Evolutionary conservation across 2,113 vertebrate genomes (phyloP).

Genomic region (Micronycteris hirsuta): DNA sequence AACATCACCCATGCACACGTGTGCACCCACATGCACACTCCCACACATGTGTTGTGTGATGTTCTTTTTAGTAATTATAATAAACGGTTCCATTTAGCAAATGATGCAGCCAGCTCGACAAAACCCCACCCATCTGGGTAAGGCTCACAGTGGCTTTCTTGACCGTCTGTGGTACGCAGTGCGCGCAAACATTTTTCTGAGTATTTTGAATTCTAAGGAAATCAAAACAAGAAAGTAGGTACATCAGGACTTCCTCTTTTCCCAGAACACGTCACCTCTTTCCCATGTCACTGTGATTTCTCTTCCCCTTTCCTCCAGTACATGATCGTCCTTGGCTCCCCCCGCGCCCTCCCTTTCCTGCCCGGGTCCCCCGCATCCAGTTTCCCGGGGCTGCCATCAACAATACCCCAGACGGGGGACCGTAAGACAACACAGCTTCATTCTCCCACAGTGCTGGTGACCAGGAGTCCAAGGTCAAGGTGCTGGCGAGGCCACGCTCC

Average conservation of each 20-base stretch:
- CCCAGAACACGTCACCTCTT: neutral
- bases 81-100: neutral
- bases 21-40: accelerated
- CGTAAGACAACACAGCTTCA: neutral
- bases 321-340: neutral
- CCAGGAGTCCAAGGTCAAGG: neutral
- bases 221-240: conserved; percentile 41
- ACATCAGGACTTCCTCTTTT: conserved; percentile 40
- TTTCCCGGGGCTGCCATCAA: neutral
- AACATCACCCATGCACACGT: neutral
- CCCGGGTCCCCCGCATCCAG: accelerated
- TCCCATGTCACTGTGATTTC: neutral
- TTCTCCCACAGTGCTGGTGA: neutral
- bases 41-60: neutral
- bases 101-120: neutral
- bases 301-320: conserved; percentile 50
- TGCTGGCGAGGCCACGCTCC: accelerated
- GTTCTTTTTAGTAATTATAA: neutral
- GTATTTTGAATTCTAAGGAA: conserved; percentile 64
- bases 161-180: neutral
- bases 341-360: neutral
- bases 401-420: neutral
- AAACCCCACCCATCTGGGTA: neutral
- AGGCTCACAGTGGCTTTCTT: neutral
- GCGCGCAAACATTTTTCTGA: neutral